A percentile compares a stretch with the other conserved stretches of the same genome.
Evolutionary conservation across 2,113 vertebrate genomes (phyloP).

Genomic region (Colaptes auratus): DNA sequence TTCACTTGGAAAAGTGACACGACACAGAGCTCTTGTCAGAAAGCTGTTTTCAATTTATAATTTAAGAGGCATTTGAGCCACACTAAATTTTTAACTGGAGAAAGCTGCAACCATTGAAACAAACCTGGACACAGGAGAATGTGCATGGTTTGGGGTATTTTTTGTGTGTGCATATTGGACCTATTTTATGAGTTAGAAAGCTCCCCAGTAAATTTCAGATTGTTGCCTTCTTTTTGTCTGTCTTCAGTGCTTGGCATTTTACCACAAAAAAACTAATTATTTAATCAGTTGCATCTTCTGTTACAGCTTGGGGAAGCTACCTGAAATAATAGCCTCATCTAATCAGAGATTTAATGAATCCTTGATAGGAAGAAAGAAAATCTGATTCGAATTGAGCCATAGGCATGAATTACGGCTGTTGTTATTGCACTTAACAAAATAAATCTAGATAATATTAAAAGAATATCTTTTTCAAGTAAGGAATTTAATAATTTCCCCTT

Average conservation of each 20-base stretch:
- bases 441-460: background rate
- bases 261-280: background rate
- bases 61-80: background rate
- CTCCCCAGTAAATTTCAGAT: background rate
- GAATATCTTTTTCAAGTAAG: background rate
- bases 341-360: background rate
- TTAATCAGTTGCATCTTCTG: background rate
- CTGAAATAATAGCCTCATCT: background rate
- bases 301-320: background rate
- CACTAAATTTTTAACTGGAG: slow-evolving; percentile 3
- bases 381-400: background rate
- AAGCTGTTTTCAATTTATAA: background rate
- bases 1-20: background rate
- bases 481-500: background rate
- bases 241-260: background rate
- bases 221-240: background rate
- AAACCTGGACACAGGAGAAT: background rate
- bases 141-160: background rate
- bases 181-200: background rate
- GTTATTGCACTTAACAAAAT: background rate
- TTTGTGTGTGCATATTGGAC: background rate
- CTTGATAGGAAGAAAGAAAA: background rate
- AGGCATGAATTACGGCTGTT: background rate
- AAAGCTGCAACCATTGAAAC: background rate
- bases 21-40: background rate